These are phyloP conservation scores for Morus bassanus DNA, from an alignment of 2,797 vertebrate genomes.

Conservation along the genomic window DNA sequence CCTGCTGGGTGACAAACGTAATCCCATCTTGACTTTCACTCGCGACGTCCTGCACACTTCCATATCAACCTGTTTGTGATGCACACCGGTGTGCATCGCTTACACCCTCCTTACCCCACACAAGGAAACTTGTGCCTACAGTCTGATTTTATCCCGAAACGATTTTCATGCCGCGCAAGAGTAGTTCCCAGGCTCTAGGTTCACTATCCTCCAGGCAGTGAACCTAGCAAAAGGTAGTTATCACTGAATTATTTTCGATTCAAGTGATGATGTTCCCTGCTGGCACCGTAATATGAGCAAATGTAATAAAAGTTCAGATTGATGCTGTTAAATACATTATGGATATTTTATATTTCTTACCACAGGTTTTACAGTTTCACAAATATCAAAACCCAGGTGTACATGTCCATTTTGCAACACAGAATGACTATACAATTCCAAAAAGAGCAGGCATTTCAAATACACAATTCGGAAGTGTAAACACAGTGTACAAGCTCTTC, in stretches of 20 bases:
- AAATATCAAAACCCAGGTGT: constrained; percentile 61
- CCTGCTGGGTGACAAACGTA: not conserved
- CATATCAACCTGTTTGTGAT: fast-evolving
- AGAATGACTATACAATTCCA: constrained; percentile 66
- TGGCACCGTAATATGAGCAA: not conserved
- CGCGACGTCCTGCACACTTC: not conserved
- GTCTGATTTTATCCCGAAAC: not conserved
- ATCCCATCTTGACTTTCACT: not conserved
- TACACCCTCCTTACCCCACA: not conserved
- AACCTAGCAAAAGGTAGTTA: not conserved
- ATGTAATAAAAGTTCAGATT: not conserved
- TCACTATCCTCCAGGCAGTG: not conserved
- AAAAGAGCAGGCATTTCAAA: constrained; percentile 74
- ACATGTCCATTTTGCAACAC: constrained; percentile 56
- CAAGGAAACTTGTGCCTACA: not conserved
- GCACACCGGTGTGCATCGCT: not conserved
- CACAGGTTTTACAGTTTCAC: constrained; percentile 66
- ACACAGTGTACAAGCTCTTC: constrained; percentile 65
- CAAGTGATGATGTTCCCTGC: not conserved
- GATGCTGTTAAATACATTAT: not conserved
- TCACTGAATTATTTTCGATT: not conserved
- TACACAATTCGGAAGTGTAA: constrained; percentile 69
- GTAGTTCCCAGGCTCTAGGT: not conserved
- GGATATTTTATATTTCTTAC: constrained; percentile 65
- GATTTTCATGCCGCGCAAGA: not conserved